Conservation (phyloP, 2,113 vertebrate species). For the Aplodontia rufa region DNA sequence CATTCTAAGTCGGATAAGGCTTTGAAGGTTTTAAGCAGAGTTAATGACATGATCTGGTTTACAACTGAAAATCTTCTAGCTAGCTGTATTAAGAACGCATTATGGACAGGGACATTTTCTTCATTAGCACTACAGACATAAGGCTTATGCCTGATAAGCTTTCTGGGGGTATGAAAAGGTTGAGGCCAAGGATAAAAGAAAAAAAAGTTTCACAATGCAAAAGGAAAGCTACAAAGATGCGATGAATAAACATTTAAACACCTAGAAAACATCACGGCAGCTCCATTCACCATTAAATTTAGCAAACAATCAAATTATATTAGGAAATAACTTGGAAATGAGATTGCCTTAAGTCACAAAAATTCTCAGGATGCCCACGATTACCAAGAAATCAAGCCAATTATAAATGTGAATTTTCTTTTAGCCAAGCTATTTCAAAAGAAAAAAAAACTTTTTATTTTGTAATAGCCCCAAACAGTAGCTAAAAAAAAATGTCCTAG, state of each 20-base stretch:
- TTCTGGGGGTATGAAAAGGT: not conserved
- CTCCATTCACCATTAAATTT: not conserved
- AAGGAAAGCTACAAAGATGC: constrained; percentile 8
- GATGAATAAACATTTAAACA: not conserved
- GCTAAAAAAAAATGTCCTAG: not conserved
- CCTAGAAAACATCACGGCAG: constrained; percentile 12
- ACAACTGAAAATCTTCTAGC: not conserved
- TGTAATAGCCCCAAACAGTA: not conserved
- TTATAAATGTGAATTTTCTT: constrained; percentile 11
- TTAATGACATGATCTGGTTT: constrained; percentile 26
- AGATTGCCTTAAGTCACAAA: constrained; percentile 25
- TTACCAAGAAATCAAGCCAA: constrained; percentile 23
- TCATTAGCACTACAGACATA: not conserved
- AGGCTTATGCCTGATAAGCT: not conserved
- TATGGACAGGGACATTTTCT: not conserved
- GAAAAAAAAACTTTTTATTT: not conserved
- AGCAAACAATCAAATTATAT: not conserved
- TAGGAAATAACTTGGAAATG: constrained; percentile 37
- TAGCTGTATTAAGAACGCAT: not conserved
- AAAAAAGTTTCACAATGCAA: not conserved
- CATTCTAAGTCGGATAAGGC: constrained; percentile 16
- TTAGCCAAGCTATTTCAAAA: not conserved
- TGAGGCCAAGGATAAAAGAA: not conserved
- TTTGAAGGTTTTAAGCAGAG: constrained; percentile 22
- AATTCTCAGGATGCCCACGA: not conserved